Base-by-base conservation (phyloP, 2,113 vertebrate genomes). In the Nyctereutes procyonoides region DNA sequence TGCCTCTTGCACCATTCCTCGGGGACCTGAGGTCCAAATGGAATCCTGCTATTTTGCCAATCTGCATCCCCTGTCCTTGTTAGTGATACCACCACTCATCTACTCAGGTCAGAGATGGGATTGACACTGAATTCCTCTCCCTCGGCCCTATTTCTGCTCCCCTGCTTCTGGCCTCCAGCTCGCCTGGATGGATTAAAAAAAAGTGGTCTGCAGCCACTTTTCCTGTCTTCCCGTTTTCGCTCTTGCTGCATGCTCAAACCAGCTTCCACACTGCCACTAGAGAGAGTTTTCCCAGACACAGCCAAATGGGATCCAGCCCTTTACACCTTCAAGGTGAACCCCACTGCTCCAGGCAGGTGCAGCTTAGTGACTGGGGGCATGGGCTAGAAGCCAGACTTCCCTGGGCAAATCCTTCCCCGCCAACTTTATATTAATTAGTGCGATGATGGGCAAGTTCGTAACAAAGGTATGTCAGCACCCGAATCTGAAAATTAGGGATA, bases 121-220 rank as follows among this genome's bases (percentile, higher is more conserved):
- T 17, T 35, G 65, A 38, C 20, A 14, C 28, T 1, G 1, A 60
- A 55, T 5, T 24, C 3, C 9, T 4, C 7, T 28, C 56, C 8
- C 6, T 32, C n/a, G n/a, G 7, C 13, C 28, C 20, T 5, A 8
- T 0, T 11, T 4, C 15, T 14, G 3, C 32, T 63, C 32, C 63
- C 15, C 1, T 9, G 58, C 43, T 58, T 26, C 48, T 8, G 5
- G 43, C 26, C 30, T 76, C 12, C 0, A 28, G 55, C 43, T 85
- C 73, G 13, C 32, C 8, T 24, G 55, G 26, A 19, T 30, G 43
- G 43, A 43, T 43, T 43, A 43, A 43, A 7, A 43, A 43, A 43
- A 43, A 43, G 43, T 43, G 43, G 8, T 55, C 20, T 19, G 30
- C 53, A 63, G 63, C 10, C 8, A 16, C 11, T n/a, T 67, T 32